Percentiles rank a stretch among this genome's conserved stretches.
Conservation (phyloP, 2,113 vertebrate species). For the Hydropotes inermis region DNA sequence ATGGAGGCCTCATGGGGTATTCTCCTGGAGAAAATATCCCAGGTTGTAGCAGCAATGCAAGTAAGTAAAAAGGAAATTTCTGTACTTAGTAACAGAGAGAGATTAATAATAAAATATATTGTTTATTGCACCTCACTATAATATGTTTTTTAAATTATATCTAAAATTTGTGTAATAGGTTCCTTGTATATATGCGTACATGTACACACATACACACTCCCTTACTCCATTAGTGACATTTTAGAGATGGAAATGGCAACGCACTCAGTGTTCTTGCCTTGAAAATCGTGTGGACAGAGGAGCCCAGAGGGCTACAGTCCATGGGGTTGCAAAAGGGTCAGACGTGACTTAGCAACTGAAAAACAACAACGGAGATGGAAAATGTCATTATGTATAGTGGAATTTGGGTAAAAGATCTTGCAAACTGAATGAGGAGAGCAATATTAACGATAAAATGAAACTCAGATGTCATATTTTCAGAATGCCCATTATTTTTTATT, state of each 20-base stretch:
- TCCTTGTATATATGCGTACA: not conserved
- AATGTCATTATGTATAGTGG: not conserved
- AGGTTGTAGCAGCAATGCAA: conserved; percentile 77
- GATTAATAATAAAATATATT: not conserved
- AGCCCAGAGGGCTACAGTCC: not conserved
- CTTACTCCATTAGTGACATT: not conserved
- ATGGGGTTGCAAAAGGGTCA: not conserved
- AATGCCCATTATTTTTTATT: not conserved
- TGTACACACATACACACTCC: too few relatives aligned
- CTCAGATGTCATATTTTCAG: not conserved
- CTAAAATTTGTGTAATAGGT: not conserved
- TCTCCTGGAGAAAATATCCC: conserved; percentile 80
- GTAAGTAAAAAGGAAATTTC: conserved; percentile 73
- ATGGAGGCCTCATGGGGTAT: conserved; percentile 81
- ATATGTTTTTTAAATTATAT: not conserved
- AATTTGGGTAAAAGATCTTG: not conserved
- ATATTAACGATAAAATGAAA: conserved; percentile 27
- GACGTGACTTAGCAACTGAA: not conserved
- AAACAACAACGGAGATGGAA: not conserved
- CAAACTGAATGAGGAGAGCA: not conserved
- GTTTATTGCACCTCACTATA: not conserved
- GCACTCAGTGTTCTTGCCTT: not conserved
- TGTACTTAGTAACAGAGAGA: not conserved
- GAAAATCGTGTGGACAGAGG: not conserved
- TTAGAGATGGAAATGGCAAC: not conserved